Evolutionary conservation across 1,140 invertebrate species (phyloP), one percentile per base, ranked within the genome.

Genomic region (Galendromus occidentalis): DNA sequence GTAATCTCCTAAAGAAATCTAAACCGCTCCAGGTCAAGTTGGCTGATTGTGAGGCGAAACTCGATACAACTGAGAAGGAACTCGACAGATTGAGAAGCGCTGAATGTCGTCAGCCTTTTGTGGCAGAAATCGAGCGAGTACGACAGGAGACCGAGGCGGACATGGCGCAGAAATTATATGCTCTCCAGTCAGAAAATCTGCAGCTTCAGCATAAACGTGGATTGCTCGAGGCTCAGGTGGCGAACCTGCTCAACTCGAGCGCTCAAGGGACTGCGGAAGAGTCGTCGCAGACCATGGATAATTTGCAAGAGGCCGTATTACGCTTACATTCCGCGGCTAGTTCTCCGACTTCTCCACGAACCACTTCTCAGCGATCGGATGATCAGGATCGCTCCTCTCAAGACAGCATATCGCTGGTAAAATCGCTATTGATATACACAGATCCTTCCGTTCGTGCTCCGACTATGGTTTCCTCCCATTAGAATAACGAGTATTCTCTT

Each of bases 101-200:
- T 22, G 51, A 59, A 59, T 29, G 51, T 25, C 14, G 51, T 59
- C 51, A 59, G 33, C 51, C 51, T n/a, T 59, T 59, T 59, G 51
- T 59, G 22, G 51, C 25, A 33, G 51, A 59, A 22, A 59, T 59
- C 14, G 45, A 47, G 14, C 18, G 45, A 14, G 45, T 47, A 5
- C 45, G 45, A 7, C 45, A 47, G 45, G 45, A 47, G 28, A 28
- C 45, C 4, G 45, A 47, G 14, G 45, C 45, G 4, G 45, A 20
- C 14, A 47, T 47, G 45, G 51, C 51, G 25, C 51, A 59, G 33
- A 59, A 59, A 25, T 25, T 59, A 9, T 59, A 59, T 22, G 51
- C 51, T 12, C 33, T 59, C 6, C 51, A 17, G 33, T 20, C 14
- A 17, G 51, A 59, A 33, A 59, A 59, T 33, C 22, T 59, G 14